Percentiles rank a stretch among this genome's conserved stretches.
Evolutionary conservation across 2,113 vertebrate species (phyloP).

Genomic region (Melospiza georgiana): DNA sequence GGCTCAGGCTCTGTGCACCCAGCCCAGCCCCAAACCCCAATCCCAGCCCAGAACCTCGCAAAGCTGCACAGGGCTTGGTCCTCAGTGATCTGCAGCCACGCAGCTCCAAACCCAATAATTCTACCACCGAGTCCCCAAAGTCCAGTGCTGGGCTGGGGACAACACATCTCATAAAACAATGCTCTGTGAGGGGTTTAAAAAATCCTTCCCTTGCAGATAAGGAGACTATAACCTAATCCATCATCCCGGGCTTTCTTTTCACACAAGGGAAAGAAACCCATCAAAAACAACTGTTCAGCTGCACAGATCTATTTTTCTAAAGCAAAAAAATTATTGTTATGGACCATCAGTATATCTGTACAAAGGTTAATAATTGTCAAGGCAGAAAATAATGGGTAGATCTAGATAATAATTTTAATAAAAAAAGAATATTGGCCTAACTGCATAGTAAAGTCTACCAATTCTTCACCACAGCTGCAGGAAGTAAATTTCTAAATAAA

Average conservation of each 20-base stretch:
- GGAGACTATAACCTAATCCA: neutral
- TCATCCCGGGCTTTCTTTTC: neutral
- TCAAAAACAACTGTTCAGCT: neutral
- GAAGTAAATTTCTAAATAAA: neutral
- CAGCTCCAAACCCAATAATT: neutral
- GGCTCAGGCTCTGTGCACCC: neutral
- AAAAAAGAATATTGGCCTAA: neutral
- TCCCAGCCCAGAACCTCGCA: neutral
- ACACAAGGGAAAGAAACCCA: neutral
- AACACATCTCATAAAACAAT: neutral
- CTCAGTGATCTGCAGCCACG: neutral
- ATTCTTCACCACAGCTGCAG: neutral
- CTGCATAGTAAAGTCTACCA: neutral
- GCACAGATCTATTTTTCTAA: neutral
- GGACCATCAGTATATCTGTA: neutral
- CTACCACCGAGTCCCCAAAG: neutral
- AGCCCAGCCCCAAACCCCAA: neutral
- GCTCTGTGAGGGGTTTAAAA: neutral
- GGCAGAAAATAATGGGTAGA: neutral
- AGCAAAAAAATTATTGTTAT: neutral
- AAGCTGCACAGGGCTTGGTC: neutral
- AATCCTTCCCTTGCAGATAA: neutral
- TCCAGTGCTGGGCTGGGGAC: neutral
- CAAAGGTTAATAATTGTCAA: conserved; percentile 12
- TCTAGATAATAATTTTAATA: neutral